Percentiles rank a stretch among this genome's conserved stretches.
These are phyloP conservation scores for Limenitis arthemis DNA, from an alignment of 2,888 invertebrate genomes.

Conservation along the genomic window DNA sequence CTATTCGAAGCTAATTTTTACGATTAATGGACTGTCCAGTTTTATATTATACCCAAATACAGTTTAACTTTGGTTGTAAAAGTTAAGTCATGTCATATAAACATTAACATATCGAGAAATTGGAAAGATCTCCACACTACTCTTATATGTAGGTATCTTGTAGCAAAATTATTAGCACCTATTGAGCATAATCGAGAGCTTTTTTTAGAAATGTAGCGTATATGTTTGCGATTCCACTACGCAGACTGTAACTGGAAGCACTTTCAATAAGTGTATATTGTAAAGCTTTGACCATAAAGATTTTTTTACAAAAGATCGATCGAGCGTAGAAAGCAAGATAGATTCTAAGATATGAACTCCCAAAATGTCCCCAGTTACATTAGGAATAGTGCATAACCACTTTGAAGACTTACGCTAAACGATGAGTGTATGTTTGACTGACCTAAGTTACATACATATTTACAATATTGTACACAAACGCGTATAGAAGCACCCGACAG, in stretches of 20 bases:
- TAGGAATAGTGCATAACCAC: slow-evolving; percentile 7
- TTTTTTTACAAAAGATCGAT: neutral
- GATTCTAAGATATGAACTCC: neutral
- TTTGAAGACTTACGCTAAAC: slow-evolving; percentile 16
- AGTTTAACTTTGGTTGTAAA: slow-evolving; percentile 16
- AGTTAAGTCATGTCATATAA: slow-evolving; percentile 6
- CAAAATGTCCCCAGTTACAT: slow-evolving; percentile 12
- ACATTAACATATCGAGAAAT: slow-evolving; percentile 2
- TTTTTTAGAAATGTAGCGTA: slow-evolving; percentile 18
- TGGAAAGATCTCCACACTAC: slow-evolving; percentile 12
- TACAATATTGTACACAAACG: slow-evolving; percentile 64
- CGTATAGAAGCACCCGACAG: slow-evolving; percentile 70
- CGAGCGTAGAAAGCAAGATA: neutral
- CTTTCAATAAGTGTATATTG: neutral
- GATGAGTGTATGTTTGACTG: slow-evolving; percentile 28
- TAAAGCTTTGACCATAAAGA: neutral
- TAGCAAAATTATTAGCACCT: slow-evolving; percentile 26
- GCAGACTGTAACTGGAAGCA: slow-evolving; percentile 17
- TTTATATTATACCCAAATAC: slow-evolving; percentile 4
- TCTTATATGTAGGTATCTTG: slow-evolving; percentile 20
- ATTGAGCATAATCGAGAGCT: slow-evolving; percentile 26
- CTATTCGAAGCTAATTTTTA: slow-evolving; percentile 30
- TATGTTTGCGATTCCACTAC: slow-evolving; percentile 7
- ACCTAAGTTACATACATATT: slow-evolving; percentile 61
- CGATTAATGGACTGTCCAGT: slow-evolving; percentile 18